Evolutionary conservation across 2,113 vertebrate species (phyloP).

Genomic region (Thalassarche chlororhynchos): DNA sequence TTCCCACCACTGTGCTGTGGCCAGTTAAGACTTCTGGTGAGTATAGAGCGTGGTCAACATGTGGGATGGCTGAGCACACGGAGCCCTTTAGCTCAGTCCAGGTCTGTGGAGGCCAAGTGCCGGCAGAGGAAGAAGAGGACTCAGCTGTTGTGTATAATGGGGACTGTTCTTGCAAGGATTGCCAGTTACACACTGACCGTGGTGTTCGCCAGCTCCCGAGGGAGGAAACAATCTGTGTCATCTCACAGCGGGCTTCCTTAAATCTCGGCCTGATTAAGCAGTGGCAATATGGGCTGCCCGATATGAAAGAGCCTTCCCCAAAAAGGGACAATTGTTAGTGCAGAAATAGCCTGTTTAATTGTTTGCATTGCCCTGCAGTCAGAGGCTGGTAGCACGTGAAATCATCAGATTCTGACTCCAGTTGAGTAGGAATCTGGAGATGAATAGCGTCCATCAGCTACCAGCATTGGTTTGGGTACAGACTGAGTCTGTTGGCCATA

Average conservation of each 20-base stretch:
- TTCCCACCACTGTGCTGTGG: neutral
- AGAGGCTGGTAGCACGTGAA: neutral
- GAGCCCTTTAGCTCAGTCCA: neutral
- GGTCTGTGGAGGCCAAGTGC: neutral
- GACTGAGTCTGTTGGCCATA: neutral
- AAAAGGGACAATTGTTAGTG: neutral
- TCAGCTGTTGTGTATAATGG: neutral
- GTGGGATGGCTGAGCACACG: neutral
- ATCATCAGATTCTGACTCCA: neutral
- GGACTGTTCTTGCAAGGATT: neutral
- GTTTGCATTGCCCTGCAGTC: neutral
- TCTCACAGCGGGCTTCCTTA: constrained; percentile 41
- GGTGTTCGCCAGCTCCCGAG: neutral
- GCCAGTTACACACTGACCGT: neutral
- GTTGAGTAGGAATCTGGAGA: neutral
- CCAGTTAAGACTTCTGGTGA: neutral
- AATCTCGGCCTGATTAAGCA: constrained; percentile 35
- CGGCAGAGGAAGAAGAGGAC: neutral
- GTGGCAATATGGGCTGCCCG: constrained; percentile 27
- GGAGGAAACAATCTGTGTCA: constrained; percentile 54
- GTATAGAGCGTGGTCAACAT: neutral
- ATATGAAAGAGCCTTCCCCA: neutral
- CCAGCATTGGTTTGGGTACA: neutral
- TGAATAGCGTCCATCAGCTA: neutral
- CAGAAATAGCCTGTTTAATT: constrained; percentile 3